These are phyloP conservation scores for Opisthocomus hoazin DNA, from an alignment of 2,113 vertebrate genomes.

Conservation along the genomic window DNA sequence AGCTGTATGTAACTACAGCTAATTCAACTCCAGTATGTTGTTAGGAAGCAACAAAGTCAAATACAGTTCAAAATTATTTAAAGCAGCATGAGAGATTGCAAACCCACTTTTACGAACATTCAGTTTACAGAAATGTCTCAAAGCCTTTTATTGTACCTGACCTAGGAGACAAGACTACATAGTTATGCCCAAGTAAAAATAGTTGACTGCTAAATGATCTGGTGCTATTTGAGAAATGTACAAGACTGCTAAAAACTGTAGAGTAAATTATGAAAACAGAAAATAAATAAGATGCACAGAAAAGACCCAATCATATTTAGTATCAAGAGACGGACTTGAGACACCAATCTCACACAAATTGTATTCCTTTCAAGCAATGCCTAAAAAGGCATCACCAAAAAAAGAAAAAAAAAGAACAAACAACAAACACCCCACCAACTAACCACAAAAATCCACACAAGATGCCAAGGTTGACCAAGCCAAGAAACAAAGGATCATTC, in stretches of 20 bases:
- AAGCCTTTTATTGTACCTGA: not conserved
- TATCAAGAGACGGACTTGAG: not conserved
- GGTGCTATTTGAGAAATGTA: not conserved
- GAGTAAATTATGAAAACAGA: not conserved
- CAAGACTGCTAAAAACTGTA: not conserved
- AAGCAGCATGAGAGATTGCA: not conserved
- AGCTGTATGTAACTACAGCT: slow-evolving; percentile 18
- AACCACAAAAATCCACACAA: not conserved
- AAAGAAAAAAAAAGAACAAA: not conserved
- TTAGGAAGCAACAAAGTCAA: slow-evolving; percentile 39
- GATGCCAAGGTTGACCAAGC: not conserved
- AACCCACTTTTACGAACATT: not conserved
- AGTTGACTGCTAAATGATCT: not conserved
- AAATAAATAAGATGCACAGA: not conserved
- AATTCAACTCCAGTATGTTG: slow-evolving; percentile 13
- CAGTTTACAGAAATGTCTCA: not conserved
- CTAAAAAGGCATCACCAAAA: not conserved
- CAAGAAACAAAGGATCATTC: not conserved
- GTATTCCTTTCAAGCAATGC: not conserved
- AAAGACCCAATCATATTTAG: not conserved
- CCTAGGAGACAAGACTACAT: not conserved
- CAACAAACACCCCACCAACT: not conserved
- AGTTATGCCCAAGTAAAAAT: not conserved
- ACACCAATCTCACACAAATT: not conserved
- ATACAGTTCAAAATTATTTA: slow-evolving; percentile 28